Base-by-base conservation (phyloP, 2,888 invertebrate species). In the Thymelicus lineola region DNA sequence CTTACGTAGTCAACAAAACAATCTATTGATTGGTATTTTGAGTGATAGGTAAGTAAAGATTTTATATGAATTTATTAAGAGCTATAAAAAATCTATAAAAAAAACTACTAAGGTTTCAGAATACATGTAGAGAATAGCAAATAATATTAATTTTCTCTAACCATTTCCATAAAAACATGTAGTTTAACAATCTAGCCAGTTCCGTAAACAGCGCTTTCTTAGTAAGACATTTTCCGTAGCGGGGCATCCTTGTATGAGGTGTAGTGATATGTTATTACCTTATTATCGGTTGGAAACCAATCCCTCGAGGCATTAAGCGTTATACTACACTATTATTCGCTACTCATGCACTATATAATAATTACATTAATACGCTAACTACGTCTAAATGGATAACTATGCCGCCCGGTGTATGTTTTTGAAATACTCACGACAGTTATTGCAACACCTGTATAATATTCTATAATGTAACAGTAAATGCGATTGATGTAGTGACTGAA, bases 231-330 rank as follows among this genome's bases (percentile, higher is more conserved):
- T 70, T 70, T 70, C 70, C 53, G 48, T 28, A 58, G 63, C 58
- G 63, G 38, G 45, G 35, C 68, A 67, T 67, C 28, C 61, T 61
- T 69, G 59, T 58, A 57, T 15, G 65, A 46, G 46, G 35, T 42
- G 62, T 69, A 69, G 69, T 53, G 64, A 60, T 60, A 28, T 70
- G 70, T 65, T 64, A 70, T 70, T 70, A 70, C 48, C 70, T 70
- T 70, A 70, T 70, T 70, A 70, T 70, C 70, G 42, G 70, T 53
- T 70, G 50, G 70, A 70, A 70, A 70, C 70, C 59, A 70, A 70
- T 58, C 50, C 70, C 69, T 53, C 60, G 64, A 20, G 70, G 64
- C 69, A 50, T 57, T 63, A 64, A 69, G 38, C 63, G 59, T 59
- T 69, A 63, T 58, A 50, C 63, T 62, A 46, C 68, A 57, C 68